phyloP scores from a whole-genome alignment of 2,113 vertebrate genomes.

The Ibidorhyncha struthersii region DNA sequence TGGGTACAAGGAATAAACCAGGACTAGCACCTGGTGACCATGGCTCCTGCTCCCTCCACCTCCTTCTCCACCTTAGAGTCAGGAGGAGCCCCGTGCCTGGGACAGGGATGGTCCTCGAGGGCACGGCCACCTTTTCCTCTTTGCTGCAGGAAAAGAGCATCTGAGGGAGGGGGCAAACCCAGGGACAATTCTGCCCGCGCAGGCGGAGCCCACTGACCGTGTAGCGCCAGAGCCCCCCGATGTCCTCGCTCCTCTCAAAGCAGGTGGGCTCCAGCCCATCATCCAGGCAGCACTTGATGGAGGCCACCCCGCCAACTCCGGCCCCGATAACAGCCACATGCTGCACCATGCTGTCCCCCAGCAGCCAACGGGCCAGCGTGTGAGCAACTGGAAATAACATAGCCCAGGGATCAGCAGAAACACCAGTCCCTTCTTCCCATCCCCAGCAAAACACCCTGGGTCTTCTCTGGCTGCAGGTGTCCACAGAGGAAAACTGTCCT shows the following conservation, averaged over 20 bases:
- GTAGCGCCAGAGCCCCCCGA: conserved; percentile 89
- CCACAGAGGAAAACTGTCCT: background rate
- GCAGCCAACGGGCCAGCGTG: rapidly evolving
- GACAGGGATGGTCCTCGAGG: rapidly evolving
- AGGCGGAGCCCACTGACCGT: conserved; percentile 68
- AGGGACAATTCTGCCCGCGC: rapidly evolving
- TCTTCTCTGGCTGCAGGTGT: background rate
- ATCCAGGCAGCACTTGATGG: conserved; percentile 85
- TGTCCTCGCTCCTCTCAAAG: conserved; percentile 84
- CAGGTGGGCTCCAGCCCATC: conserved; percentile 86
- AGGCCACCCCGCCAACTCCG: conserved; percentile 80
- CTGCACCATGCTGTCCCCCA: conserved; percentile 58
- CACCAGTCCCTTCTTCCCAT: background rate
- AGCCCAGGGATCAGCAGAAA: background rate
- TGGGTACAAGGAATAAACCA: background rate
- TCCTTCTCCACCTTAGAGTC: background rate
- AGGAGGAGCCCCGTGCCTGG: background rate
- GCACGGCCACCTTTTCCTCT: background rate
- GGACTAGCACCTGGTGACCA: background rate
- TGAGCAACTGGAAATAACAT: background rate
- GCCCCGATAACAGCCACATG: conserved; percentile 85
- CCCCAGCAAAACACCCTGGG: background rate
- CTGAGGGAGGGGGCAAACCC: background rate
- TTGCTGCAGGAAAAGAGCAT: background rate
- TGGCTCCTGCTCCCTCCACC: background rate